These are phyloP conservation scores for Papilio polytes DNA, from an alignment of 1,140 invertebrate species.

Conservation along the genomic window DNA sequence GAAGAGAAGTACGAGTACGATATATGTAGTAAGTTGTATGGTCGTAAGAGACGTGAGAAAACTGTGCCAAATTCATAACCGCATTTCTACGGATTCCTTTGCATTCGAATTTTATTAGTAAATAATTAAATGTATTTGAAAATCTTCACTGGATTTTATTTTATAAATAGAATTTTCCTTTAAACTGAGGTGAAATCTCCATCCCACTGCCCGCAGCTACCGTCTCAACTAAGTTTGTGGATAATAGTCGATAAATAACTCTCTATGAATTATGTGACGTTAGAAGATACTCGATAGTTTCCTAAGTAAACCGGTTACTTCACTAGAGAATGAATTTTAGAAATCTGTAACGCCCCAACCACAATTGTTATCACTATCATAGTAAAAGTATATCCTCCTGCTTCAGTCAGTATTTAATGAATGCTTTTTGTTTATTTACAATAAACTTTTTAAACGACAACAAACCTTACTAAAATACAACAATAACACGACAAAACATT, in stretches of 20 bases:
- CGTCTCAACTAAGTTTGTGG: conserved; percentile 52
- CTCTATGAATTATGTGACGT: conserved; percentile 51
- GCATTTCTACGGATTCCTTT: too few relatives aligned
- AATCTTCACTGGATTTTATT: background rate
- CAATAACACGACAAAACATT: too few relatives aligned
- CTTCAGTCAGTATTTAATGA: too few relatives aligned
- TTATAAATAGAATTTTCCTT: conserved; percentile 52
- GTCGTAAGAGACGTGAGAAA: too few relatives aligned
- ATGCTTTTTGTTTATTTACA: too few relatives aligned
- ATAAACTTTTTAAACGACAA: too few relatives aligned
- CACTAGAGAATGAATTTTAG: conserved; percentile 17
- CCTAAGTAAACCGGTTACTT: conserved; percentile 37
- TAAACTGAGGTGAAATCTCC: conserved; percentile 37
- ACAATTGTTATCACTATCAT: background rate
- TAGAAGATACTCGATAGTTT: conserved; percentile 41
- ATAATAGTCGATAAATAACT: conserved; percentile 58
- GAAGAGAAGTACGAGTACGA: too few relatives aligned
- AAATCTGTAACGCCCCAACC: background rate
- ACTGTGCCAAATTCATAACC: too few relatives aligned
- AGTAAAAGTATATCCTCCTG: too few relatives aligned
- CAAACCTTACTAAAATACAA: too few relatives aligned
- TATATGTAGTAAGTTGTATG: too few relatives aligned
- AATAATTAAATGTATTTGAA: background rate
- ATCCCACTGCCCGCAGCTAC: conserved; percentile 60
- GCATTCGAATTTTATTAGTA: too few relatives aligned